Evolutionary conservation across 2,888 invertebrate species (phyloP), one percentile per base, ranked within the genome.

Genomic region (Scaptomyza cyrtandrae): DNA sequence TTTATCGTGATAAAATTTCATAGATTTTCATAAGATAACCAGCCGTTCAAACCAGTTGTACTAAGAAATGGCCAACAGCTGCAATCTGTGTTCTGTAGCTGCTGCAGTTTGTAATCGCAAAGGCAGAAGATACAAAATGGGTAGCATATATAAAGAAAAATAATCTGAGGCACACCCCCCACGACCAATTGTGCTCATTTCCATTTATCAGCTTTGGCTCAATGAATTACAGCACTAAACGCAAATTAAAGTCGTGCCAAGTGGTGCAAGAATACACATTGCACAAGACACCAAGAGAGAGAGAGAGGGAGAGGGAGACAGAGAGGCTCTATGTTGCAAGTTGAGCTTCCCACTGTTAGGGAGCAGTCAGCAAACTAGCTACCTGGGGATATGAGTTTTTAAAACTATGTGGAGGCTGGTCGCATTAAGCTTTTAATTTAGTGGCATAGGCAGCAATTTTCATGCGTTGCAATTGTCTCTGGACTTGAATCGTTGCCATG

Each of bases 111-210:
- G 54, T 41, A 52, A 41, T 41, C 27, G 43, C 46, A n/a, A 24
- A 11, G 11, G 29, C 35, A 29, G 33, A n/a, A 16, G 39, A 46
- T 46, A 13, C 27, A 10, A 5, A 44, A 35, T 13, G n/a, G 11
- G 44, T 41, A 35, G 9, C 11, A 35, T 14, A 14, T 39, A 10
- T n/a, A 19, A n/a, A 37, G 10, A 37, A 24, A 35, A 5, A 44
- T 45, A 13, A 31, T 46, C 37, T 41, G 46, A 14, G 71, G 61
- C 63, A 39, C 86, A 85, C 82, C 82, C 82, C 82, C 82, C 88
- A 87, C 88, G 75, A 87, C 82, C 87, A 87, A 82, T 82, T 82
- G 88, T 71, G 61, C 85, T 78, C 85, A 82, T 82, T 87, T 84
- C 81, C 78, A 82, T 82, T 82, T 78, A 82, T 82, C 87, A 85